Base-by-base conservation (phyloP, 2,888 invertebrate genomes). In the Plagiodera versicolora region DNA sequence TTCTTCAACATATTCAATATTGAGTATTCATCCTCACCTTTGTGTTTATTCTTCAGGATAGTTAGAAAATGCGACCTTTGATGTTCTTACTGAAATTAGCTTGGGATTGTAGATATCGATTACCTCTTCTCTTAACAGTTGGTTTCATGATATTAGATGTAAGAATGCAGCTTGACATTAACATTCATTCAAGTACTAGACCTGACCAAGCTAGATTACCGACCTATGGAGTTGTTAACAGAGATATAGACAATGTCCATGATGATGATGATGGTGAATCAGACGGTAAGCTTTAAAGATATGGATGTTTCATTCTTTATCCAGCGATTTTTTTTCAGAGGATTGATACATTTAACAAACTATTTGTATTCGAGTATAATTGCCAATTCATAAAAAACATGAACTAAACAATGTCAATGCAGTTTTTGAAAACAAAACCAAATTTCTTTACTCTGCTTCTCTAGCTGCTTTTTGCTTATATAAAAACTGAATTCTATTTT, bases 31-130 rank as follows among this genome's bases (percentile, higher is more conserved):
- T 24, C 6, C 6, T 24, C 24, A 24, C 4, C 6, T 5, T 11
- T 32, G 10, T 14, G 2, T 14, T 39, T 39, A 3, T 39, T 2
- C 14, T 39, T 39, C 14, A 39, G 39, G 39, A 39, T 32, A 10
- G 10, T 32, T 32, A 32, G 3, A 39, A 2, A 5, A 71, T 69
- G 64, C 65, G 61, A 35, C 72, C 78, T 8, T 80, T 90, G 63
- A 75, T 89, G 55, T 90, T 90, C 75, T 82, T 91, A 67, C 83
- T 90, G 35, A 85, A 87, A 66, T 80, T 91, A 67, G 90, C 89
- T 1, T 91, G 89, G 89, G 85, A 86, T 65, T 87, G 87, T 49
- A 83, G 89, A 44, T 81, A 87, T 62, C 84, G 87, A 51, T 80
- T 91, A 51, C 90, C 91, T 0, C 80, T 88, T 39, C 78, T 90